phyloP scores from a whole-genome alignment of 64 coral and sea anemone genomes.

The Catalaphyllia jardinei region DNA sequence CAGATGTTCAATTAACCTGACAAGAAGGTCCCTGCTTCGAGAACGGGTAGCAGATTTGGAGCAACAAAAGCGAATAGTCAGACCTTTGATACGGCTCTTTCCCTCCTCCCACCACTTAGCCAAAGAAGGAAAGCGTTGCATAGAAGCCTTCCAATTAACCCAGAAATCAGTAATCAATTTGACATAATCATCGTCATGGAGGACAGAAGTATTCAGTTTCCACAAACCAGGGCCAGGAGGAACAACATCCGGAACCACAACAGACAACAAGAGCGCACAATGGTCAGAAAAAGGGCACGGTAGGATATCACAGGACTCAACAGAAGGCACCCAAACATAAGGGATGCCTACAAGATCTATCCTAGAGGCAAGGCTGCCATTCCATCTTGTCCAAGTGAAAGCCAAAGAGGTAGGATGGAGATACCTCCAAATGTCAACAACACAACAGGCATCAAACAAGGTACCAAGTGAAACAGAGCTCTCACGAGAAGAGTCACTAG shows the following conservation, averaged over 20 bases:
- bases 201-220: slow-evolving; percentile 54
- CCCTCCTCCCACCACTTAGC: slow-evolving; percentile 63
- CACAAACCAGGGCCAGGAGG: slow-evolving; percentile 14
- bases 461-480: background rate
- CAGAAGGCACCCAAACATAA: background rate
- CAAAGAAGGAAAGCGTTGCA: background rate
- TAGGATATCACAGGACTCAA: background rate
- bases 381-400: slow-evolving; percentile 34
- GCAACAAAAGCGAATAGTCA: background rate
- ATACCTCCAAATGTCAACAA: slow-evolving; percentile 20
- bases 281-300: slow-evolving; percentile 55
- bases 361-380: background rate
- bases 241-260: slow-evolving; percentile 5
- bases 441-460: background rate
- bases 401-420: background rate
- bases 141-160: slow-evolving; percentile 1
- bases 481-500: background rate
- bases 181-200: slow-evolving; percentile 9
- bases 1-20: background rate
- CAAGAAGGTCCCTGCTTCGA: background rate
- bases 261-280: background rate
- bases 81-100: background rate
- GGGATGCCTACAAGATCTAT: slow-evolving; percentile 53
- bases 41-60: background rate
- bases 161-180: background rate